A percentile compares a stretch with the other conserved stretches of the same genome.
Conservation (phyloP, 2,113 vertebrate species). For the Marmota monax region DNA sequence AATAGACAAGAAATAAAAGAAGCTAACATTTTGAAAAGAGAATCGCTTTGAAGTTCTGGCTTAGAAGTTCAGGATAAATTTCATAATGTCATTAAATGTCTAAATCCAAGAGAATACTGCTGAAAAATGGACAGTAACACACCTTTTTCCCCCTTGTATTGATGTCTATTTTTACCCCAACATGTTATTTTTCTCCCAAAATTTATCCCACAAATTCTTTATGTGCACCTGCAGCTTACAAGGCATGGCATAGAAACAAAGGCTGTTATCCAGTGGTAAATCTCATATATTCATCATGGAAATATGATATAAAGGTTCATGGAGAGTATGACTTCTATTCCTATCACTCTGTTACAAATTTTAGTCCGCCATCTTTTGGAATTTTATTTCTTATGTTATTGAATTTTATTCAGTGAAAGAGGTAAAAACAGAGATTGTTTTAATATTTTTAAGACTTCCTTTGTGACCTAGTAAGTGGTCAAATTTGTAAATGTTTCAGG, state of each 20-base stretch:
- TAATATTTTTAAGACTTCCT: slow-evolving; percentile 8
- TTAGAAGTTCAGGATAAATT: not conserved
- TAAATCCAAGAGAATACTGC: not conserved
- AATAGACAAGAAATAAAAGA: slow-evolving; percentile 38
- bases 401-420: not conserved
- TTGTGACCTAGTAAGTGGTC: not conserved
- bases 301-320: not conserved
- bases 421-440: not conserved
- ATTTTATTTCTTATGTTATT: slow-evolving; percentile 28
- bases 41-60: not conserved
- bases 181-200: not conserved
- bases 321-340: not conserved
- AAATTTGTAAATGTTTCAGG: slow-evolving; percentile 34
- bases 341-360: not conserved
- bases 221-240: not conserved
- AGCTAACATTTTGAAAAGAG: not conserved
- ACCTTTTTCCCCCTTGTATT: not conserved
- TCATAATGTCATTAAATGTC: not conserved
- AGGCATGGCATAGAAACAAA: not conserved
- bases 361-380: not conserved
- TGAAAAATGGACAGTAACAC: not conserved
- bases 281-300: not conserved
- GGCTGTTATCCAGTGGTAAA: not conserved
- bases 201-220: not conserved
- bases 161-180: not conserved